These are phyloP conservation scores for Mactromeris polynyma DNA, from an alignment of 2,888 invertebrate species.

Conservation along the genomic window DNA sequence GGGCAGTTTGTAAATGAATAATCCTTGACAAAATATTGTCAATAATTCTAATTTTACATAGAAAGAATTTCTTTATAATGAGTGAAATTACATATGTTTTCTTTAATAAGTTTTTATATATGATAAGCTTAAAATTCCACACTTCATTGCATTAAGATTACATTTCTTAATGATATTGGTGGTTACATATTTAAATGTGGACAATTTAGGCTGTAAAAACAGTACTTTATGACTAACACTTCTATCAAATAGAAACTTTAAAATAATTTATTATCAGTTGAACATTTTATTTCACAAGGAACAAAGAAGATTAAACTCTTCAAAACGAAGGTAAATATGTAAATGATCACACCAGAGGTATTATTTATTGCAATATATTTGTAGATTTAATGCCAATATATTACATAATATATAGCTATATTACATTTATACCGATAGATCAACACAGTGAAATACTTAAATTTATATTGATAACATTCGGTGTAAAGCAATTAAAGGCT, in stretches of 20 bases:
- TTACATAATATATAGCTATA: not conserved
- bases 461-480: not conserved
- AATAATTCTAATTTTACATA: constrained; percentile 27
- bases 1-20: constrained; percentile 7
- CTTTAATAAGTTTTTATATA: not conserved
- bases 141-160: not conserved
- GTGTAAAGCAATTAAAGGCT: not conserved
- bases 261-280: constrained; percentile 5
- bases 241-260: not conserved
- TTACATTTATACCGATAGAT: not conserved
- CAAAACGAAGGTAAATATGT: not conserved
- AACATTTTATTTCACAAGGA: not conserved
- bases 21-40: constrained; percentile 30
- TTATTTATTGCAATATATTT: not conserved
- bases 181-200: not conserved
- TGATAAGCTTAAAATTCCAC: not conserved
- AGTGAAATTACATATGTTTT: constrained; percentile 7
- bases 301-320: constrained; percentile 1
- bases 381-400: not conserved
- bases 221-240: not conserved
- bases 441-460: not conserved
- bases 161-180: not conserved
- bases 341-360: not conserved
- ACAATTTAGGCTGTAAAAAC: not conserved
- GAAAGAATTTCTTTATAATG: constrained; percentile 4